Percentiles rank a stretch among this genome's conserved stretches.
Evolutionary conservation across 1,140 invertebrate species (phyloP).

Genomic region (Plutomurus gul): DNA sequence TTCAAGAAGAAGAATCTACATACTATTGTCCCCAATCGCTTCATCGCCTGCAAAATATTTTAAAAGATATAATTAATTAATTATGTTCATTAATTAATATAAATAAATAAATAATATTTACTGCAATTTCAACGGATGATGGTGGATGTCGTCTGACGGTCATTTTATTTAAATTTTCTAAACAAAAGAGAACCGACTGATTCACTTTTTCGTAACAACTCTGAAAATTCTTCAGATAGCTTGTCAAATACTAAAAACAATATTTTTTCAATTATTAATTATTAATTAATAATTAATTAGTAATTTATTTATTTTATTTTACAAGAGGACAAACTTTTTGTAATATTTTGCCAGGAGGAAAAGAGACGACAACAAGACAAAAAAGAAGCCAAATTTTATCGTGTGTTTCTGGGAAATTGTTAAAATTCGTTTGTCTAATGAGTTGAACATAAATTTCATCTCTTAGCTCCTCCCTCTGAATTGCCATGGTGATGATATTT

Average conservation of each 20-base stretch:
- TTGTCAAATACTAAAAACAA: slow-evolving; percentile 70
- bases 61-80: not conserved
- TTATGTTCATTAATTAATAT: not conserved
- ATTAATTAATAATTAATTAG: not conserved
- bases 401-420: slow-evolving; percentile 79
- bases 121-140: slow-evolving; percentile 89
- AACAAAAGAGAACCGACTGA: slow-evolving; percentile 91
- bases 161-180: slow-evolving; percentile 87
- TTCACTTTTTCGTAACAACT: slow-evolving; percentile 65
- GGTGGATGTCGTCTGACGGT: slow-evolving; percentile 81
- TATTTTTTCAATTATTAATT: not conserved
- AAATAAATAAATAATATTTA: slow-evolving; percentile 62
- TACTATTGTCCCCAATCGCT: slow-evolving; percentile 85
- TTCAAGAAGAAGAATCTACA: slow-evolving; percentile 95
- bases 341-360: slow-evolving; percentile 86
- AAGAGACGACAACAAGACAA: slow-evolving; percentile 85
- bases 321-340: slow-evolving; percentile 66
- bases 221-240: slow-evolving; percentile 73
- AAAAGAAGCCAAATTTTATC: slow-evolving; percentile 80
- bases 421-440: slow-evolving; percentile 75
- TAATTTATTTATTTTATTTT: slow-evolving; percentile 32
- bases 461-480: slow-evolving; percentile 83
- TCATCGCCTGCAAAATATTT: slow-evolving; percentile 72
- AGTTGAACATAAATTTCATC: slow-evolving; percentile 90
- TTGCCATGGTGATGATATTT: slow-evolving; percentile 79